These are phyloP conservation scores for Pteruthius melanotis DNA, from an alignment of 2,113 vertebrate genomes.

Conservation along the genomic window DNA sequence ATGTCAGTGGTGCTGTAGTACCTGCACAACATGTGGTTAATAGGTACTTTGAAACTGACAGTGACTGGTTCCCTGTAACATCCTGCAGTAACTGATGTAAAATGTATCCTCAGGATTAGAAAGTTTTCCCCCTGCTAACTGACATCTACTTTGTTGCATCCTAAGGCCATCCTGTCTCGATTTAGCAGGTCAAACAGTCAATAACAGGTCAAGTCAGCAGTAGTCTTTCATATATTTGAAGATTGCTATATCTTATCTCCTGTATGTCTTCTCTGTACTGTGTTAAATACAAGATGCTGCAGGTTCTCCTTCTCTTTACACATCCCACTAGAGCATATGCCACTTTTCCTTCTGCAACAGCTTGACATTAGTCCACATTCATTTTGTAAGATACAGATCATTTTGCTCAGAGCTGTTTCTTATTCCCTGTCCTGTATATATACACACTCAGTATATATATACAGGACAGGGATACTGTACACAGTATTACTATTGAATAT, in stretches of 20 bases:
- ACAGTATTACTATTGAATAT: background rate
- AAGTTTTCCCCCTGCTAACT: background rate
- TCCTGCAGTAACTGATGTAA: background rate
- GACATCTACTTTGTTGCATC: background rate
- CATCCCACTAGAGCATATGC: slow-evolving; percentile 10
- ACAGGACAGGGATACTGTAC: background rate
- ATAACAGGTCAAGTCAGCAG: background rate
- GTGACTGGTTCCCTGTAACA: background rate
- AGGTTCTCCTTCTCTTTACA: slow-evolving; percentile 5
- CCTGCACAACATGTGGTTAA: background rate
- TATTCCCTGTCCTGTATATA: background rate
- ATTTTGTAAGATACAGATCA: background rate
- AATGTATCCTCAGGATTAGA: rapidly evolving
- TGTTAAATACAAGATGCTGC: background rate
- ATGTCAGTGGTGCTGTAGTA: background rate
- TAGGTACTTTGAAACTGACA: background rate
- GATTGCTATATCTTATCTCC: background rate
- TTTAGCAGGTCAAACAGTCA: background rate
- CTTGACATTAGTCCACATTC: background rate
- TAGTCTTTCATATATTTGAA: background rate
- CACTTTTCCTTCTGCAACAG: background rate
- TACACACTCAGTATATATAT: background rate
- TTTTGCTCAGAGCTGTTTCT: background rate
- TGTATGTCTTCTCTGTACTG: background rate
- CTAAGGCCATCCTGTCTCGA: background rate